Evolutionary conservation across 2,888 invertebrate genomes (phyloP), one percentile per base, ranked within the genome.

Genomic region (Mythimna albipuncta): DNA sequence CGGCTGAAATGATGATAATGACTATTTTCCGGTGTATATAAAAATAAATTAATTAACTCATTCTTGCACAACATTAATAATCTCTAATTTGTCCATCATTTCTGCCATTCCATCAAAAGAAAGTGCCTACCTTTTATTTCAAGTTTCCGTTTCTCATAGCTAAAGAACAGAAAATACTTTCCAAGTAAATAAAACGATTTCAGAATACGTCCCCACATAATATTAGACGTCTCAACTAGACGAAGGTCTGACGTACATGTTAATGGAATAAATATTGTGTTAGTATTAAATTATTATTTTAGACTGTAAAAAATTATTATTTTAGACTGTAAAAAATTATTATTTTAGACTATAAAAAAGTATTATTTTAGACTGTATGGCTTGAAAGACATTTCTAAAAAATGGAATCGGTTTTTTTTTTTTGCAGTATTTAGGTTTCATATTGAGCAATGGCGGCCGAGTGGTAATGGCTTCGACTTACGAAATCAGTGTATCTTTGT

Each of bases 241-340:
- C 81, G 72, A 81, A 68, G 83, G 83, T 83, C 62, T 77, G 84
- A 78, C 72, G 69, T 67, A 26, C 21, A 21, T 35, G 69, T 59
- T 69, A 63, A 78, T 74, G 32, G 47, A 75, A 69, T 75, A 73
- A 72, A 77, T 69, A 75, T 75, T 52, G 4, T 19, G 44, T 57
- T 61, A 61, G 55, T 79, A 82, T 78, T 85, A 64, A 79, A 74
- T 72, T 16, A 47, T 47, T 47, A 65, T 68, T 71, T 71, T 52
- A 62, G n/a, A 64, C 35, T 57, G 4, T 26, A 57, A 52, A 65
- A 62, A 5, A 26, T 11, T 2, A 47, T 47, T 47, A 65, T 68
- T 71, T 71, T 52, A 62, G n/a, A 64, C 35, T 57, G 4, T 26
- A 57, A 52, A 65, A 64, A 79, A 74, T 72, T 16, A 47, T 47